Percentiles rank a stretch among this genome's conserved stretches.
These are phyloP conservation scores for Parnassius apollo DNA, from an alignment of 2,888 invertebrate genomes.

Conservation along the genomic window DNA sequence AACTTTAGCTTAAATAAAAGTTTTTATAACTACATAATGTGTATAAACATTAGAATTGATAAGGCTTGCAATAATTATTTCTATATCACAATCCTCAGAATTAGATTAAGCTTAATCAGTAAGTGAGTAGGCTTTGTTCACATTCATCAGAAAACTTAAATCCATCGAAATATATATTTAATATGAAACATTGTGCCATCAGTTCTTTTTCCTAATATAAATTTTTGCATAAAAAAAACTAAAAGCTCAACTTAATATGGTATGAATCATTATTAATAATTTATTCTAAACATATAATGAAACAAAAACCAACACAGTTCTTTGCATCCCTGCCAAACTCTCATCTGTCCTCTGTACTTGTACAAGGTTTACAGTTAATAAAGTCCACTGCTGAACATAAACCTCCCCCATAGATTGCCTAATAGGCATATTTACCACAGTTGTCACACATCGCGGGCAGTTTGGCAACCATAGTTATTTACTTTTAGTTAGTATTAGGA, in stretches of 20 bases:
- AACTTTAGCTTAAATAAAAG: conserved; percentile 24
- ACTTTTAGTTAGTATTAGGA: too few relatives aligned
- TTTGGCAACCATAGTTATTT: too few relatives aligned
- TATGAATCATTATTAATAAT: neutral
- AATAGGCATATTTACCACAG: too few relatives aligned
- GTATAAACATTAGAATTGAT: conserved; percentile 27
- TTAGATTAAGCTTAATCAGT: conserved; percentile 32
- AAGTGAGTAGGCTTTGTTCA: conserved; percentile 26
- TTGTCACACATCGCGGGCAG: too few relatives aligned
- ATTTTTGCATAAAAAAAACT: too few relatives aligned
- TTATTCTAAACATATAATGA: conserved; percentile 6
- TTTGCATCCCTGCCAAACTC: neutral
- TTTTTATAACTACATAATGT: conserved; percentile 20
- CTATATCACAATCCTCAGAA: conserved; percentile 67
- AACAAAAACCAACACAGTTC: conserved; percentile 14
- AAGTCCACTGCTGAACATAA: too few relatives aligned
- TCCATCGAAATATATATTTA: neutral
- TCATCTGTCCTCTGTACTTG: neutral
- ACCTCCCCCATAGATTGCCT: too few relatives aligned
- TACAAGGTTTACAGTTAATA: neutral
- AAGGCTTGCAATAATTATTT: conserved; percentile 55
- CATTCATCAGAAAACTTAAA: neutral
- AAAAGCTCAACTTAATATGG: too few relatives aligned
- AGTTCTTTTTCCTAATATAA: too few relatives aligned
- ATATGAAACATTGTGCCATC: neutral